Evolutionary conservation across 2,888 invertebrate genomes (phyloP), one percentile per base, ranked within the genome.

Genomic region (Tiphia femorata): DNA sequence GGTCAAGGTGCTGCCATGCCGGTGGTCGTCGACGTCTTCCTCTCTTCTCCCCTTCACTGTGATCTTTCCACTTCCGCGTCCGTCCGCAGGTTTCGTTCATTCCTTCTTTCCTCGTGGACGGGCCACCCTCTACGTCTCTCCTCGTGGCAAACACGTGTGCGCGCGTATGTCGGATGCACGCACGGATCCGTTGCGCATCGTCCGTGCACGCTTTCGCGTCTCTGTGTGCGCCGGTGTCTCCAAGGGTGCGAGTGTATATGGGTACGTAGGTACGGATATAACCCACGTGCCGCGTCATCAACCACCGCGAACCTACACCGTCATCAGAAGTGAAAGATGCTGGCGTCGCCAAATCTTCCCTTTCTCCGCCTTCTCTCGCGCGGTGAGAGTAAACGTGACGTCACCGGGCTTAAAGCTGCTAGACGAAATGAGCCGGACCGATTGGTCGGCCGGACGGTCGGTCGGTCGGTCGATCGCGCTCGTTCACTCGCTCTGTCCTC

Each of bases 1-100:
- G 77, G 77, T 79, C 78, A 79, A 79, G 77, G 77, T 77, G 61
- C n/a, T n/a, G n/a, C n/a, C n/a, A n/a, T n/a, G n/a, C n/a, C n/a
- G n/a, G n/a, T n/a, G n/a, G n/a, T n/a, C n/a, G n/a, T n/a, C n/a
- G 62, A 65, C 68, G 73, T 73, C 67, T 70, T 58, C 54, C 40
- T 58, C 55, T n/a, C n/a, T n/a, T n/a, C n/a, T n/a, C n/a, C n/a
- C n/a, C n/a, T n/a, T n/a, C n/a, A n/a, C n/a, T n/a, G 50, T 62
- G 54, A 60, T 65, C 58, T 64, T 49, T 58, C 61, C 64, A 62
- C 58, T 62, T 64, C 61, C 69, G 52, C 53, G 46, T 57, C 43
- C 50, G 49, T 16, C 49, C 40, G 47, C 51, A 56, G 49, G 54
- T 68, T 66, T 62, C 59, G 67, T 66, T 67, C 69, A 69, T 64